phyloP scores from a whole-genome alignment of 1,140 invertebrate species.

The Saccostrea echinata region DNA sequence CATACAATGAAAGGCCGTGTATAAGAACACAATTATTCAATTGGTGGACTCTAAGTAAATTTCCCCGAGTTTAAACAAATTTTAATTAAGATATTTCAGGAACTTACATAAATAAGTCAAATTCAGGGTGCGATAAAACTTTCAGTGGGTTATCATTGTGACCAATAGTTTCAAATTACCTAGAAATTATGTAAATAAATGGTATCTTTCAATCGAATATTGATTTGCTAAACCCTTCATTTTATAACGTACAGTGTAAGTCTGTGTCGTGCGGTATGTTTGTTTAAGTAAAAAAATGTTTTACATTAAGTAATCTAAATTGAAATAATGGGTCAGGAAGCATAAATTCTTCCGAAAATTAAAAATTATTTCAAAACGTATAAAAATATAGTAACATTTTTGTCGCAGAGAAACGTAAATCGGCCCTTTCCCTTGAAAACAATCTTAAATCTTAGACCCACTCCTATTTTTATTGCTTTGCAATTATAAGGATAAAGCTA shows the following conservation, averaged over 20 bases:
- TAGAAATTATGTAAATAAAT: constrained; percentile 2
- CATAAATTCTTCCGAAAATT: too few species aligned
- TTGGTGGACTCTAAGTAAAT: not conserved
- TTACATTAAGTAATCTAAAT: too few species aligned
- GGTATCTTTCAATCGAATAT: constrained; percentile 17
- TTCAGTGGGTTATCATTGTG: not conserved
- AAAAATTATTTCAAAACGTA: too few species aligned
- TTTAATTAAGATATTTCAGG: constrained; percentile 9
- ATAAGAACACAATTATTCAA: not conserved
- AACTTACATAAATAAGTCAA: not conserved
- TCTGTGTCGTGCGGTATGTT: too few species aligned
- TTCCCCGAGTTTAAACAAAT: not conserved
- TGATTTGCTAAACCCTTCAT: not conserved
- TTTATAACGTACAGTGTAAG: not conserved
- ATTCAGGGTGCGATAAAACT: not conserved
- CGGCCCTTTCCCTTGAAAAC: too few species aligned
- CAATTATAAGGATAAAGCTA: not conserved
- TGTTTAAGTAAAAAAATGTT: too few species aligned
- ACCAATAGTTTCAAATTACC: not conserved
- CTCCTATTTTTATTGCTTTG: not conserved
- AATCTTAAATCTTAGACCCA: not conserved
- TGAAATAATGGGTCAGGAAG: too few species aligned
- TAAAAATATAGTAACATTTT: too few species aligned
- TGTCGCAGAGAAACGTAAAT: too few species aligned
- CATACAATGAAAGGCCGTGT: not conserved